Conservation (phyloP, 2,113 vertebrate species). For the Porphyrio hochstetteri region DNA sequence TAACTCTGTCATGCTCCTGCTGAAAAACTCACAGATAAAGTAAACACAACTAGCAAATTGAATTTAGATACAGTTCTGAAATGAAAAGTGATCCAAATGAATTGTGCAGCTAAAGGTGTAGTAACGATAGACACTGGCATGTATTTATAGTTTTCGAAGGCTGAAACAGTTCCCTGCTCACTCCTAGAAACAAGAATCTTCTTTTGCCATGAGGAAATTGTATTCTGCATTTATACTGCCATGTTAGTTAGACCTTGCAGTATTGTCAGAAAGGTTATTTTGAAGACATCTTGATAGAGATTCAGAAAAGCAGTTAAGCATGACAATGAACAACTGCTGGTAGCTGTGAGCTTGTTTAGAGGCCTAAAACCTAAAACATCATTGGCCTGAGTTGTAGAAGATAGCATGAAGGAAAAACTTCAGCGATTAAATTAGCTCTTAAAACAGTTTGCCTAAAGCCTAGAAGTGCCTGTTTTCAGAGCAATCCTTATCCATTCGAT, state of each 20-base stretch:
- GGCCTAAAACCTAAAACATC: background rate
- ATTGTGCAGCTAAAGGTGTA: background rate
- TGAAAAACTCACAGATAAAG: background rate
- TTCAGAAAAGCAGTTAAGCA: background rate
- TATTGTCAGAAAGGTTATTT: background rate
- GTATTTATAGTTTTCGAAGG: background rate
- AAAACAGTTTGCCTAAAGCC: background rate
- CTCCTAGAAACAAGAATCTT: background rate
- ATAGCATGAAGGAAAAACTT: background rate
- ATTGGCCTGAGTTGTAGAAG: background rate
- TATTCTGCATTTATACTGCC: background rate
- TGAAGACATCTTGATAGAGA: background rate
- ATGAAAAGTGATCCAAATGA: background rate
- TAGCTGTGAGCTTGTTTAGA: background rate
- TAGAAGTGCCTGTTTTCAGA: background rate
- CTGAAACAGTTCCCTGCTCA: background rate
- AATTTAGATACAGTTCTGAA: background rate
- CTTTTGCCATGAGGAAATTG: background rate
- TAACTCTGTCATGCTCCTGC: background rate
- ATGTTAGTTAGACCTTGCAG: background rate
- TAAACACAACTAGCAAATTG: background rate
- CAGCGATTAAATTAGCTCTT: background rate
- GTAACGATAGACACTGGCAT: background rate
- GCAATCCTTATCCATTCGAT: background rate
- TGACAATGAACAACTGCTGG: background rate